These are phyloP conservation scores for Menidia beryllina DNA, from an alignment of 2,113 vertebrate species.

Conservation along the genomic window DNA sequence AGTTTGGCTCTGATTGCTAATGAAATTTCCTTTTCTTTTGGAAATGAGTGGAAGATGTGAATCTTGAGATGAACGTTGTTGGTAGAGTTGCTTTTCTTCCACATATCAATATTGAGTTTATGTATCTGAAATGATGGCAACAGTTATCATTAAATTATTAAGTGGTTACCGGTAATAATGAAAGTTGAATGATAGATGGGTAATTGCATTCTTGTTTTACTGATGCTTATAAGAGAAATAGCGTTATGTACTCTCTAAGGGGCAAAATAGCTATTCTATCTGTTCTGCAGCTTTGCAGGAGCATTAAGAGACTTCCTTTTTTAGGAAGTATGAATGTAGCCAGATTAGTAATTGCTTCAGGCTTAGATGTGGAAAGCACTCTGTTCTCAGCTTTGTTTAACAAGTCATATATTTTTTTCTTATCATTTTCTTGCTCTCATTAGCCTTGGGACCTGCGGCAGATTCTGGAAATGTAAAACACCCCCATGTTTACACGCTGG, in stretches of 20 bases:
- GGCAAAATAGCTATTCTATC: slow-evolving; percentile 43
- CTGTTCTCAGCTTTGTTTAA: slow-evolving; percentile 70
- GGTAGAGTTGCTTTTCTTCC: too few relatives aligned
- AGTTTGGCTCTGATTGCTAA: too few relatives aligned
- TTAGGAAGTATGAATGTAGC: slow-evolving; percentile 59
- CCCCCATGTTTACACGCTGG: background rate
- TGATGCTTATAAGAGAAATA: slow-evolving; percentile 42
- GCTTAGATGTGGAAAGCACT: slow-evolving; percentile 57
- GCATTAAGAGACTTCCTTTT: slow-evolving; percentile 57
- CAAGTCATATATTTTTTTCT: slow-evolving; percentile 67
- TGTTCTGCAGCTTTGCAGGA: slow-evolving; percentile 50
- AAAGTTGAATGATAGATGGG: too few relatives aligned
- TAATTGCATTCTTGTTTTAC: background rate
- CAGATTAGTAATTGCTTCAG: slow-evolving; percentile 66
- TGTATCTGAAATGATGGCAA: background rate
- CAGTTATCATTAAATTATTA: background rate
- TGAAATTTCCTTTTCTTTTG: too few relatives aligned
- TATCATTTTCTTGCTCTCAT: slow-evolving; percentile 66
- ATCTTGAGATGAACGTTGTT: too few relatives aligned
- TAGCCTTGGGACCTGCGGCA: slow-evolving; percentile 54
- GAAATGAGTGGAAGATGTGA: too few relatives aligned
- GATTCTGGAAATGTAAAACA: slow-evolving; percentile 11
- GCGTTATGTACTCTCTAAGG: slow-evolving; percentile 40
- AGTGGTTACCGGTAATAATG: slow-evolving; percentile 4
- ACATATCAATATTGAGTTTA: too few relatives aligned